A percentile compares a stretch with the other conserved stretches of the same genome.
These are phyloP conservation scores for Rhinogobius similis DNA, from an alignment of 2,113 vertebrate species.

Conservation along the genomic window DNA sequence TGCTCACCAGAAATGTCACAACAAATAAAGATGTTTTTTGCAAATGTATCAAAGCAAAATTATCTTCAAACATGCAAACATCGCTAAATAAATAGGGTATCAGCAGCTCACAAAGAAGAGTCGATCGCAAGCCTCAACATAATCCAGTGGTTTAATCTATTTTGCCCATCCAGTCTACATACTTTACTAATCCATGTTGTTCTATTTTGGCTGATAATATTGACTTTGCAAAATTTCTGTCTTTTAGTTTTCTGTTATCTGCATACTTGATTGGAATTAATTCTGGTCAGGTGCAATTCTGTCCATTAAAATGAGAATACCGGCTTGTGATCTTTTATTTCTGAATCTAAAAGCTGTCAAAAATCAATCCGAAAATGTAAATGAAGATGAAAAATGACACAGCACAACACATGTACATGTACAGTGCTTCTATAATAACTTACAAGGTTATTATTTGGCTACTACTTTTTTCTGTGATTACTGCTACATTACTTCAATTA, in stretches of 20 bases:
- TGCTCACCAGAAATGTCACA: constrained; percentile 13
- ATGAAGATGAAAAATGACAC: too few species aligned
- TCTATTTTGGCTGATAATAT: background rate
- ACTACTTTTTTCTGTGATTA: background rate
- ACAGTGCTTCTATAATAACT: background rate
- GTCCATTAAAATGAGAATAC: too few species aligned
- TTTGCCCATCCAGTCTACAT: background rate
- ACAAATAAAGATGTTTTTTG: background rate
- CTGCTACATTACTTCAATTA: background rate
- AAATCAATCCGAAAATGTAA: background rate
- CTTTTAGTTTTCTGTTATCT: background rate
- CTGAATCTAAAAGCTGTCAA: background rate
- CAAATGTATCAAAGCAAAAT: background rate
- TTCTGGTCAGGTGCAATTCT: background rate
- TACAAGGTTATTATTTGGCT: background rate
- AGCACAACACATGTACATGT: too few species aligned
- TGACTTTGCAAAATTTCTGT: too few species aligned
- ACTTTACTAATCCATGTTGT: background rate
- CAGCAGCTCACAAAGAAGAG: background rate
- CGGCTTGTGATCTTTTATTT: background rate
- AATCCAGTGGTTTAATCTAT: background rate
- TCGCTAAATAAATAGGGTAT: background rate
- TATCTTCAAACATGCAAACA: background rate
- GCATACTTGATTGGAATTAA: background rate
- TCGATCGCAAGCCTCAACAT: background rate